A percentile compares a stretch with the other conserved stretches of the same genome.
phyloP scores from a whole-genome alignment of 2,113 vertebrate species.

The Charadrius vociferus region DNA sequence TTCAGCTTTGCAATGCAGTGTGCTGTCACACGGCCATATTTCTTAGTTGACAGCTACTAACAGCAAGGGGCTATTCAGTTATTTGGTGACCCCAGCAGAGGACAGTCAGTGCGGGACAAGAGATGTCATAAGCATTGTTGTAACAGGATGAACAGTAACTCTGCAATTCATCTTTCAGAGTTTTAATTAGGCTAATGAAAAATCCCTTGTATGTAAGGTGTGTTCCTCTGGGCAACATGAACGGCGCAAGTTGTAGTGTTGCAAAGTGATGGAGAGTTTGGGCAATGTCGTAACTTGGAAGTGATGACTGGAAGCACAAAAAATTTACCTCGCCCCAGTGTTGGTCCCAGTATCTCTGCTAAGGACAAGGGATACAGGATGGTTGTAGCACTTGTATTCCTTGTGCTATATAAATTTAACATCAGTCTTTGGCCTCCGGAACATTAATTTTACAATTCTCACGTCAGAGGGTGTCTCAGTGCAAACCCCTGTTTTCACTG shows the following conservation, averaged over 20 bases:
- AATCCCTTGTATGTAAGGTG: not conserved
- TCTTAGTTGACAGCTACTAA: not conserved
- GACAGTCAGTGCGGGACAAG: rapidly evolving
- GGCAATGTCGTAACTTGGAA: not conserved
- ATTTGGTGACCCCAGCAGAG: not conserved
- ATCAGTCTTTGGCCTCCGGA: too few species aligned
- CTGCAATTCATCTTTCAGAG: not conserved
- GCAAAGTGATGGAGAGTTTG: not conserved
- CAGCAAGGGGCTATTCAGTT: not conserved
- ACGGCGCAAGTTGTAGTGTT: not conserved
- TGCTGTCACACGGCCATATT: rapidly evolving
- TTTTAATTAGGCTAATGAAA: not conserved
- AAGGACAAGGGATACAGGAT: not conserved
- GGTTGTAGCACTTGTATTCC: not conserved
- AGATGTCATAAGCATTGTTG: not conserved
- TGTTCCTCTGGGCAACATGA: not conserved
- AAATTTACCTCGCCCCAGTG: not conserved
- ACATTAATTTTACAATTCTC: not conserved
- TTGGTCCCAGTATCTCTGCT: not conserved
- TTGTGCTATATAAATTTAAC: not conserved
- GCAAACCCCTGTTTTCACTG: not conserved
- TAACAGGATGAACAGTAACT: not conserved
- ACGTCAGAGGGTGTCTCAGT: not conserved
- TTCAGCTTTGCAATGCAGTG: not conserved
- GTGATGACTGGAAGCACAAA: rapidly evolving